Base-by-base conservation (phyloP, 2,888 invertebrate genomes). In the Epistrophe grossulariae region DNA sequence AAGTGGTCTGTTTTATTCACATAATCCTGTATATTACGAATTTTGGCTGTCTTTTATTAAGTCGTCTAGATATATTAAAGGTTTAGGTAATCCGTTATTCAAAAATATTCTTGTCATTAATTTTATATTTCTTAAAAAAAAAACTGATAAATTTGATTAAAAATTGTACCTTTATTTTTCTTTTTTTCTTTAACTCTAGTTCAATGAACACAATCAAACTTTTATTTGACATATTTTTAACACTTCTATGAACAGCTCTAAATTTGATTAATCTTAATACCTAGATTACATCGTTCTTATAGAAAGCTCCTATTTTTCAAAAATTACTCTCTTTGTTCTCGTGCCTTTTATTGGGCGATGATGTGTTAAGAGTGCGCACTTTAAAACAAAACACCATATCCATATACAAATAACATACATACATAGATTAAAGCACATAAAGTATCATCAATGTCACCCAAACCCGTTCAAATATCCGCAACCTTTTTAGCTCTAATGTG, bases 301-400 rank as follows among this genome's bases (percentile, higher is more conserved):
- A 13, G 7, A 11, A 0, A 19, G 13, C 24, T 19, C 6, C 17
- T 17, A 11, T 35, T 35, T n/a, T 31, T 31, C 17, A 45, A 43
- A 11, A 2, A 64, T 0, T 68, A 19, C 10, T 40, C 15, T 19
- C 62, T 74, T 17, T 52, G 48, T 43, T 62, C 43, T 31, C 4
- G 48, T 24, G 28, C 70, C 48, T 28, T 64, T 64, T 45, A 71
- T 79, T 74, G 74, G 13, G 55, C 74, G 35, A 35, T 79, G 79
- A 83, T 83, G 78, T 68, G 79, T 83, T 68, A 68, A 50, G 19
- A 48, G 17, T 38, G 35, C 50, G 13, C 50, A 38, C 28, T 52
- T 4, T 15, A 31, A 35, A 66, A 66, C 31, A 35, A 31, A 50
- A 19, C 9, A 45, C 28, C 28, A 60, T n/a, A n/a, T 11, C 38